Evolutionary conservation across 2,888 invertebrate genomes (phyloP).

Genomic region (Sialis lutaria): DNA sequence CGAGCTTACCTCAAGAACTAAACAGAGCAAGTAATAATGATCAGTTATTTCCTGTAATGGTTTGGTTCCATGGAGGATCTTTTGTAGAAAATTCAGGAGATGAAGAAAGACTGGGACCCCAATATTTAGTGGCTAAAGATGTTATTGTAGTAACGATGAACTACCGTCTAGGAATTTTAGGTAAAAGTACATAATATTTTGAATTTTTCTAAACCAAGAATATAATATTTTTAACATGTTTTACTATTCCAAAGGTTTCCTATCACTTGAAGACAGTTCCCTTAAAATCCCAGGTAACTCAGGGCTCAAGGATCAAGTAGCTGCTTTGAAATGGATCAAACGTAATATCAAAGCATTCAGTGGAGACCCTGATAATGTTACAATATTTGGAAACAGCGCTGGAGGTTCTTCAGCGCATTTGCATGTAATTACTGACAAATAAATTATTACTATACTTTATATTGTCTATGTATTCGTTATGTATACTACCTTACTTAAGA

Average conservation of each 20-base stretch:
- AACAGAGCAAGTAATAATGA: background rate
- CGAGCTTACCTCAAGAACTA: background rate
- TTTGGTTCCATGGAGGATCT: constrained; percentile 48
- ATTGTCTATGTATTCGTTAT: no score
- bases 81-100: constrained; percentile 44
- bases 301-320: constrained; percentile 1
- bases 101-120: constrained; percentile 42
- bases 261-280: background rate
- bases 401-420: constrained; percentile 1
- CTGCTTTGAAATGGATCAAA: constrained; percentile 2
- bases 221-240: background rate
- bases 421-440: background rate
- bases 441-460: no score
- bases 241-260: background rate
- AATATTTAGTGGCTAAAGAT: constrained; percentile 38
- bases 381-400: background rate
- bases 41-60: constrained; percentile 29
- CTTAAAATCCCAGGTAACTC: constrained; percentile 1
- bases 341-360: constrained; percentile 1
- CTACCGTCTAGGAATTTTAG: constrained; percentile 31
- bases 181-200: constrained; percentile 7
- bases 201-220: no score
- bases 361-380: background rate
- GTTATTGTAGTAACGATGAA: constrained; percentile 46
- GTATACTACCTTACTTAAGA: no score